Evolutionary conservation across 1,140 invertebrate genomes (phyloP).

Genomic region (Samia ricini): DNA sequence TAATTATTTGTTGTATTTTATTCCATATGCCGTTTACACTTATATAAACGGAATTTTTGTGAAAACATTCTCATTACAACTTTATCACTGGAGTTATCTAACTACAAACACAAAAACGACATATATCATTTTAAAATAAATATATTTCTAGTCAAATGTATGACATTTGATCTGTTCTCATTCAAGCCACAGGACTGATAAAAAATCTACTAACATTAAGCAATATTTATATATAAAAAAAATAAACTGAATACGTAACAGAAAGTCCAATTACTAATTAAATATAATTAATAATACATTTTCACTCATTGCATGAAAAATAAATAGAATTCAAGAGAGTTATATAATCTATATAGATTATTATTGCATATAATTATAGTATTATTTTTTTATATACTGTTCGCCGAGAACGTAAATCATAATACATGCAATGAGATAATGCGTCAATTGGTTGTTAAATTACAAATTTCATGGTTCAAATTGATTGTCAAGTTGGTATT

Average conservation of each 20-base stretch:
- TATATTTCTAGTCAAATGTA: conserved; percentile 78
- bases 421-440: conserved; percentile 51
- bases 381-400: conserved; percentile 6
- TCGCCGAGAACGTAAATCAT: conserved; percentile 14
- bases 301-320: conserved; percentile 45
- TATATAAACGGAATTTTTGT: conserved; percentile 43
- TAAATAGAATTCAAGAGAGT: conserved; percentile 1
- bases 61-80: conserved; percentile 52
- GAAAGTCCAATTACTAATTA: conserved; percentile 71
- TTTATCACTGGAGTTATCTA: conserved; percentile 66
- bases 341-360: neutral
- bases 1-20: conserved; percentile 36
- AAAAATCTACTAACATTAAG: conserved; percentile 76
- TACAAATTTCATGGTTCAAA: conserved; percentile 64
- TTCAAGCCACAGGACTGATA: conserved; percentile 71
- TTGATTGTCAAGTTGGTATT: conserved; percentile 65
- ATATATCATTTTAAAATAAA: conserved; percentile 75
- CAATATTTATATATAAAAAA: conserved; percentile 74
- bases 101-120: conserved; percentile 76
- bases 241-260: conserved; percentile 73
- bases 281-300: conserved; percentile 43
- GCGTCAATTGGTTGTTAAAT: conserved; percentile 29
- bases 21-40: conserved; percentile 35
- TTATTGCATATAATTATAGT: neutral
- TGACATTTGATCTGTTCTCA: conserved; percentile 74